phyloP scores from a whole-genome alignment of 2,888 invertebrate species.

The Lamellibrachia columna region DNA sequence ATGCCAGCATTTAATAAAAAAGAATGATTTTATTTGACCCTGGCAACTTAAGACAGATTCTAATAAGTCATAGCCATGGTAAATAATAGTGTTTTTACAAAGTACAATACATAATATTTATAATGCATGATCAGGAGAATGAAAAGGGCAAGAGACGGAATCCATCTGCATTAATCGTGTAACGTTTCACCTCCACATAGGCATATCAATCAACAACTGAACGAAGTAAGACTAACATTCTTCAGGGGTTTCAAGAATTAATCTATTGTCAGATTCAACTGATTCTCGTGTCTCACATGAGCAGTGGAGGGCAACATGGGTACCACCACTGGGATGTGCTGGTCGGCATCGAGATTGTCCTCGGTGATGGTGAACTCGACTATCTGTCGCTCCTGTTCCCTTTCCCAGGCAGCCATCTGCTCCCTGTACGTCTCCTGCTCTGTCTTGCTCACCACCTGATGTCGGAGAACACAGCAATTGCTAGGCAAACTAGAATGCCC shows the following conservation, averaged over 20 bases:
- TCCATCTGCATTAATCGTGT: no score
- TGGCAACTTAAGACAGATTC: no score
- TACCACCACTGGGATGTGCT: conserved; percentile 17
- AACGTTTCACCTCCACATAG: neutral
- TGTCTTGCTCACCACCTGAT: conserved; percentile 56
- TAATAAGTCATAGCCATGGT: no score
- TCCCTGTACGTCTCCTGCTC: conserved; percentile 52
- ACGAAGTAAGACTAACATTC: neutral
- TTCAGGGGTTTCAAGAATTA: neutral
- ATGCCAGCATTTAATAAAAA: no score
- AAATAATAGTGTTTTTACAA: no score
- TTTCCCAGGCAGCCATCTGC: conserved; percentile 56
- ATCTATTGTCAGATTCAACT: neutral
- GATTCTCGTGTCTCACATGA: neutral
- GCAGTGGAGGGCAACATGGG: neutral
- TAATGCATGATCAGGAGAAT: no score
- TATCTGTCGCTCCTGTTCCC: conserved; percentile 56
- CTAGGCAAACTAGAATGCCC: neutral
- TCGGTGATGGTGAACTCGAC: conserved; percentile 65
- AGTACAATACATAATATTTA: no score
- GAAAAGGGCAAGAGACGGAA: no score
- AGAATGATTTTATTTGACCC: no score
- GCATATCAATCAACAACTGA: neutral
- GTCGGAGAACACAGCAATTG: neutral
- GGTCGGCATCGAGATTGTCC: conserved; percentile 57